Base-by-base conservation (phyloP, 2,888 invertebrate genomes). In the Lasioglossum oenotherae region DNA sequence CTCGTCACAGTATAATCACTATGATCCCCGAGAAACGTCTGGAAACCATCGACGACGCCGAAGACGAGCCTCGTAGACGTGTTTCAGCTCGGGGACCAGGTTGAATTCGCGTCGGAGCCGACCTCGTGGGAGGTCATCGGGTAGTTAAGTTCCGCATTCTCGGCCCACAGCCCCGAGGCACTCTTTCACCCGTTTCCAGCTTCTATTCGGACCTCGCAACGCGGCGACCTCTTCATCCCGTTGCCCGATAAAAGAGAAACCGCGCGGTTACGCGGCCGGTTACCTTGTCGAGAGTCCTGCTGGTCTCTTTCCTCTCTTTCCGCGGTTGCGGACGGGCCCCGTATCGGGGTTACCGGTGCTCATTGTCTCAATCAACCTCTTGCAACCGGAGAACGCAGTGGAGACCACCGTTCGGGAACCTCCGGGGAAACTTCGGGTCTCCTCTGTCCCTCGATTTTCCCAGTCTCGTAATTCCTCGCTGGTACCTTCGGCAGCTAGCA, bases 91-190 rank as follows among this genome's bases (percentile, higher is more conserved):
- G 49, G 71, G 74, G 74, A 67, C n/a, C 75, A 60, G 85, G 81
- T 86, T 88, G 91, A 91, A 93, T 92, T 93, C 88, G 91, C 89
- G 88, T 86, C 83, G 88, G 89, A 67, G 89, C 90, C 91, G 89
- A 91, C 91, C 90, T 90, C 88, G 86, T 83, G 85, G 85, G 89
- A 89, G 89, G 87, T 86, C 90, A 84, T 72, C 74, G 85, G 69
- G 84, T 90, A 89, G 91, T 84, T 89, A 92, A 89, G 92, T 94
- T 94, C 95, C 95, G 94, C 95, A 95, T 95, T 95, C 95, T 93
- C 93, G 95, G 93, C 93, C 94, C 94, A 95, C 91, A 95, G 94
- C 95, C 94, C 85, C 89, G 92, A 94, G 94, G 79, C 88, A 87
- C 19, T 60, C 74, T 38, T 69, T 38, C 69, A 80, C 82, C 49